Conservation (phyloP, 2,113 vertebrate genomes). For the Phoenicopterus ruber region DNA sequence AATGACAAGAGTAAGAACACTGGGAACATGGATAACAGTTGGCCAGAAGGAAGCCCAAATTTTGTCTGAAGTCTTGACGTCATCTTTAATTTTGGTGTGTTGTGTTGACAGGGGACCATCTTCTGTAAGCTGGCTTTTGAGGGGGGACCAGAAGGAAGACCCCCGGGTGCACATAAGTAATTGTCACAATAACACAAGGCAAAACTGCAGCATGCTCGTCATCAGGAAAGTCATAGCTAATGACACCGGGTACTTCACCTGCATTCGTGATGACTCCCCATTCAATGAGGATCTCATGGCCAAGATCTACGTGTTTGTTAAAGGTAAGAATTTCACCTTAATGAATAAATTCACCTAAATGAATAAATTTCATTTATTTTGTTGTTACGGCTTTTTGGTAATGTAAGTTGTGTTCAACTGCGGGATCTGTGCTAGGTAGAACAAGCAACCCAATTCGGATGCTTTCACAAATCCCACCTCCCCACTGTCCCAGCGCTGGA, state of each 20-base stretch:
- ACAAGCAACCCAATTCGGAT: neutral
- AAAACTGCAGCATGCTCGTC: constrained; percentile 75
- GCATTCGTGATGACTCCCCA: constrained; percentile 34
- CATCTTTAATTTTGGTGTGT: neutral
- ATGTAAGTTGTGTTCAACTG: neutral
- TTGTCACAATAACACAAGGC: constrained; percentile 49
- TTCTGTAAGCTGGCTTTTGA: constrained; percentile 72
- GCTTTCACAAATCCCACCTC: neutral
- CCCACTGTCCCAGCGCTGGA: rapidly evolving
- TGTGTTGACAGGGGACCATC: constrained; percentile 73
- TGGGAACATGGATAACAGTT: rapidly evolving
- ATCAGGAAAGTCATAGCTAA: constrained; percentile 56
- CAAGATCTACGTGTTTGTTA: constrained; percentile 79
- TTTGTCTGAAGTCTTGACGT: neutral
- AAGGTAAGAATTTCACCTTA: constrained; percentile 76
- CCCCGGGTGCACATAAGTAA: constrained; percentile 44
- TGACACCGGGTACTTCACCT: constrained; percentile 81
- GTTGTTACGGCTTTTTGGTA: neutral
- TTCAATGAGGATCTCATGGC: neutral
- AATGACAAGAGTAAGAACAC: neutral
- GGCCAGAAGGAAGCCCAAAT: neutral
- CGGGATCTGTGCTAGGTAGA: neutral
- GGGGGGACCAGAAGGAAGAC: neutral
- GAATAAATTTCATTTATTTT: too few species aligned
- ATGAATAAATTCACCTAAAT: too few species aligned